Evolutionary conservation across 2,113 vertebrate species (phyloP).

Genomic region (Labrus mixtus): DNA sequence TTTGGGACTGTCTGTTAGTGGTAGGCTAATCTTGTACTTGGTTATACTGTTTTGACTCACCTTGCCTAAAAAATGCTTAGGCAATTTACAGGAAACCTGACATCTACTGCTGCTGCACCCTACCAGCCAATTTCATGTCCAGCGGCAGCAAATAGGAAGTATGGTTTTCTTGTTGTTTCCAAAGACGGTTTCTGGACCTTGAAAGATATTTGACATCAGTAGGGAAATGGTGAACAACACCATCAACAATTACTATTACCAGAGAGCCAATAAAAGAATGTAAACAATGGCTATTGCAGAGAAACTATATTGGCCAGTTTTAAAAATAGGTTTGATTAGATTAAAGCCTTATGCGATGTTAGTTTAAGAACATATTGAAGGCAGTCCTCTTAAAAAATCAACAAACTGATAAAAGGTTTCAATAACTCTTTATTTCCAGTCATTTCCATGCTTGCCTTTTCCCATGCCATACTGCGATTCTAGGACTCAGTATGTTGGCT

Average conservation of each 20-base stretch:
- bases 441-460: slow-evolving; percentile 55
- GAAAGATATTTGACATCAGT: slow-evolving; percentile 3
- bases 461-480: slow-evolving; percentile 51
- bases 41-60: slow-evolving; percentile 28
- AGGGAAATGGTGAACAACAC: background rate
- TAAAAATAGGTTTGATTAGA: background rate
- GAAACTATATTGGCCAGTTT: background rate
- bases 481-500: slow-evolving; percentile 60
- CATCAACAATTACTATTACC: background rate
- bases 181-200: background rate
- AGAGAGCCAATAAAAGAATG: background rate
- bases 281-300: background rate
- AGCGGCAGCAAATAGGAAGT: background rate
- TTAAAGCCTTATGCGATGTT: background rate
- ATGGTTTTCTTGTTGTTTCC: background rate
- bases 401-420: slow-evolving; percentile 18
- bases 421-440: slow-evolving; percentile 48
- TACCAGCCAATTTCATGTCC: background rate
- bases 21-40: slow-evolving; percentile 23
- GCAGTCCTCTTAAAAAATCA: background rate
- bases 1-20: slow-evolving; percentile 36
- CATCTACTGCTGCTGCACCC: background rate
- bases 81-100: background rate
- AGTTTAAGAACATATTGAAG: background rate
- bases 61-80: background rate